Percentiles rank a stretch among this genome's conserved stretches.
Conservation (phyloP, 1,140 invertebrate genomes). For the Paralvinella palmiformis region DNA sequence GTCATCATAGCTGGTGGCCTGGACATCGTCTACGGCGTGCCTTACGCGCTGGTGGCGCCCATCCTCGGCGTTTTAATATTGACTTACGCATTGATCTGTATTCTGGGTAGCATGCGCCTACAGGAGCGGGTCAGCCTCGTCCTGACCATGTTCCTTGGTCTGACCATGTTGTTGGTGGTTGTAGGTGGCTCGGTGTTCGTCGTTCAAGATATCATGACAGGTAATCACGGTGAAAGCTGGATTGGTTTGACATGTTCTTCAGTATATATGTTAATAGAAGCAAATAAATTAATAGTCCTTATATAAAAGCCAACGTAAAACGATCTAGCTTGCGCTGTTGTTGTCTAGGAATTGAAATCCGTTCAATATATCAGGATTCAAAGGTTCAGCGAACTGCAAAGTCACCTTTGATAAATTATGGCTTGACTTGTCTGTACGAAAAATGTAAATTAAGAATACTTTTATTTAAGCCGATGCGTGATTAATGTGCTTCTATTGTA, state of each 20-base stretch:
- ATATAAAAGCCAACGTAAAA: background rate
- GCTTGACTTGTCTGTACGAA: too few species aligned
- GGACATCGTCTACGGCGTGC: conserved; percentile 6
- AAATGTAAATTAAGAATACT: too few species aligned
- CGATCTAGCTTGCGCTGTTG: background rate
- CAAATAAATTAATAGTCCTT: background rate
- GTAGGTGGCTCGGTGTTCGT: conserved; percentile 23
- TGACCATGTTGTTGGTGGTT: conserved; percentile 19
- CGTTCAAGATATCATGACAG: conserved; percentile 15
- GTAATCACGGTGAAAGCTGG: conserved; percentile 16
- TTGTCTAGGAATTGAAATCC: background rate
- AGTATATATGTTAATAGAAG: too few species aligned
- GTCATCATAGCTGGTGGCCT: conserved; percentile 59
- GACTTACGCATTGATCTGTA: conserved; percentile 23
- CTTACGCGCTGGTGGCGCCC: conserved; percentile 16
- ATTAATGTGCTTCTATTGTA: too few species aligned
- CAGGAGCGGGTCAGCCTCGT: conserved; percentile 23
- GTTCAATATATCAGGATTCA: too few species aligned
- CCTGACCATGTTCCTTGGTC: conserved; percentile 14
- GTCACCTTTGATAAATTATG: too few species aligned
- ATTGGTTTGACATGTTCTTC: background rate
- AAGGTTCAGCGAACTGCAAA: too few species aligned
- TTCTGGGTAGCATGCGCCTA: conserved; percentile 6
- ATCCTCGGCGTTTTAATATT: conserved; percentile 12
- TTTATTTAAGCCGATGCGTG: too few species aligned